Percentiles rank a stretch among this genome's conserved stretches.
These are phyloP conservation scores for Zootoca vivipara DNA, from an alignment of 2,113 vertebrate genomes.

Conservation along the genomic window DNA sequence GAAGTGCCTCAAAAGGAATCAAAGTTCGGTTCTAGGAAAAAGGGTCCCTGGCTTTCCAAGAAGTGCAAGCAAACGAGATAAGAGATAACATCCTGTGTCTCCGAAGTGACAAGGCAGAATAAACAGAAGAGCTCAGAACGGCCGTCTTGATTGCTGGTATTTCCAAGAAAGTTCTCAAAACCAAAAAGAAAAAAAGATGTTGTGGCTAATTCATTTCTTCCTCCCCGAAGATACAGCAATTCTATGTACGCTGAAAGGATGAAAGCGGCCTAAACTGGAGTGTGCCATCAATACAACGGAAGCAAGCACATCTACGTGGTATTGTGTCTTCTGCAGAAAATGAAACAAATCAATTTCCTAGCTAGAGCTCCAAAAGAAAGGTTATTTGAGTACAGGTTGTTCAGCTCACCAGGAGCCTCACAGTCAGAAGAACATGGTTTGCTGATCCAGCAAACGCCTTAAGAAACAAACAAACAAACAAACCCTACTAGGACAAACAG, in stretches of 20 bases:
- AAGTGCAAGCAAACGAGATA: slow-evolving; percentile 36
- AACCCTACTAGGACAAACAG: neutral
- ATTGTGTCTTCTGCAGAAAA: neutral
- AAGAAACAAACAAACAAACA: neutral
- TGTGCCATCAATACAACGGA: neutral
- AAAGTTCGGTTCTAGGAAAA: slow-evolving; percentile 12
- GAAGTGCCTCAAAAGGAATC: slow-evolving; percentile 38
- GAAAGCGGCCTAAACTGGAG: neutral
- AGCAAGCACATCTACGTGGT: too few species aligned
- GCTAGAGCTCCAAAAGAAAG: neutral
- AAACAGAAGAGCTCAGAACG: slow-evolving; percentile 28
- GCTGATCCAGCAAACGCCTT: neutral
- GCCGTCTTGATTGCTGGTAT: slow-evolving; percentile 4
- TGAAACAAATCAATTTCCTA: neutral
- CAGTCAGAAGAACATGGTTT: neutral
- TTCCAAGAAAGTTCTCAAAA: slow-evolving; percentile 37
- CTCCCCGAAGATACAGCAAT: neutral
- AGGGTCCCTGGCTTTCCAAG: neutral
- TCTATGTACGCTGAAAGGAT: neutral
- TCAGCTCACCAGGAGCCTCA: neutral
- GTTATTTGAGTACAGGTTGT: too few species aligned
- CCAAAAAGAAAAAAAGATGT: slow-evolving; percentile 19
- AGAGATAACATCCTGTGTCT: slow-evolving; percentile 46
- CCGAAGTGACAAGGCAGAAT: slow-evolving; percentile 10
- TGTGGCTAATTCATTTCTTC: neutral